Percentiles rank a stretch among this genome's conserved stretches.
These are phyloP conservation scores for Probosciger aterrimus DNA, from an alignment of 2,113 vertebrate genomes.

Conservation along the genomic window DNA sequence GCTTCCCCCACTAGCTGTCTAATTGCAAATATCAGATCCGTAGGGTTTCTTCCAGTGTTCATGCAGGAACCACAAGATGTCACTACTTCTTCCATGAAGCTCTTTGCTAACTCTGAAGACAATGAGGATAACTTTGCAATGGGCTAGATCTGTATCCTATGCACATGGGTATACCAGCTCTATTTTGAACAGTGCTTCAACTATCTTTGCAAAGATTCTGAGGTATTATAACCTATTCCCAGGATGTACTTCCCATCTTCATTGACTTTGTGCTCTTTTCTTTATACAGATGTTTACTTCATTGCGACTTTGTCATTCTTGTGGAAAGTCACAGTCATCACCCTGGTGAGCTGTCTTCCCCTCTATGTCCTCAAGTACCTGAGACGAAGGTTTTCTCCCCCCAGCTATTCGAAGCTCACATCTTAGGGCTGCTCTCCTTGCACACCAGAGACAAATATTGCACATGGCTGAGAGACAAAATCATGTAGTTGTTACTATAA, in stretches of 20 bases:
- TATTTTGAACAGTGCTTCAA: rapidly evolving
- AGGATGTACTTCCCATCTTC: rapidly evolving
- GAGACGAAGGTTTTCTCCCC: slow-evolving; percentile 92
- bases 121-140: background rate
- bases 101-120: background rate
- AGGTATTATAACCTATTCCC: background rate
- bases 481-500: background rate
- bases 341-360: slow-evolving; percentile 95
- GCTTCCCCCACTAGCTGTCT: background rate
- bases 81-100: slow-evolving; percentile 12
- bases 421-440: slow-evolving; percentile 71
- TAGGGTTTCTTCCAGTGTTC: background rate
- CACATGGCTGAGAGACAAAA: slow-evolving; percentile 14
- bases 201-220: background rate
- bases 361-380: slow-evolving; percentile 98
- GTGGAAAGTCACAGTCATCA: slow-evolving; percentile 97
- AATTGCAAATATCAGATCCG: background rate
- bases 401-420: slow-evolving; percentile 96
- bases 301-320: slow-evolving; percentile 92
- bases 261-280: background rate
- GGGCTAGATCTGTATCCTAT: background rate
- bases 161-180: background rate
- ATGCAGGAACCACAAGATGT: background rate
- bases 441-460: background rate
- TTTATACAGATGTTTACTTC: slow-evolving; percentile 89